Conservation (phyloP, 1,140 invertebrate genomes). For the Mylabris phalerata region DNA sequence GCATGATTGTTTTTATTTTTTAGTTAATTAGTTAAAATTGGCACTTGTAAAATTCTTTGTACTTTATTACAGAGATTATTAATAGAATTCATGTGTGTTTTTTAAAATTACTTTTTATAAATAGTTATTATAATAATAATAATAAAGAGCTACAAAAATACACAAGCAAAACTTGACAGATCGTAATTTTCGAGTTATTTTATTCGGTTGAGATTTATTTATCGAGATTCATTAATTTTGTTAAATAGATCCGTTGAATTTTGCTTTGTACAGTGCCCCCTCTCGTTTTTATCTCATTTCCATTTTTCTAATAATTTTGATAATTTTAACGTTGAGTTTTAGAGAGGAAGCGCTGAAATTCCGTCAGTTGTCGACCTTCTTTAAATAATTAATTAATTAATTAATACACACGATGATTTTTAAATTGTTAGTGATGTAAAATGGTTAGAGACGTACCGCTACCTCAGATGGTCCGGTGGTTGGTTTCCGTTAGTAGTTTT, state of each 20-base stretch:
- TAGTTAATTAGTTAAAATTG: slow-evolving; percentile 7
- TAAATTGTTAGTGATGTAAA: slow-evolving; percentile 28
- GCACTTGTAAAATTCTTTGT: slow-evolving; percentile 21
- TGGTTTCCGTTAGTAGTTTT: slow-evolving; percentile 25
- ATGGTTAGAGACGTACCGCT: slow-evolving; percentile 26
- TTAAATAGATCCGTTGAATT: slow-evolving; percentile 4
- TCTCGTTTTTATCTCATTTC: no score
- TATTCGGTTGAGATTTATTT: not conserved
- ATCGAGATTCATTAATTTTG: no score
- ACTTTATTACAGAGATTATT: slow-evolving; percentile 23
- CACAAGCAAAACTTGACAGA: slow-evolving; percentile 10
- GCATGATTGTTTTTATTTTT: not conserved
- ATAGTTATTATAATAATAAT: no score
- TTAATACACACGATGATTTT: no score
- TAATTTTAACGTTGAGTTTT: no score
- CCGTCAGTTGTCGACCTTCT: no score
- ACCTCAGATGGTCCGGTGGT: slow-evolving; percentile 28
- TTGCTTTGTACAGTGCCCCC: not conserved
- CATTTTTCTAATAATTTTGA: no score
- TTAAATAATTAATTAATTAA: no score
- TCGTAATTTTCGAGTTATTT: slow-evolving; percentile 1
- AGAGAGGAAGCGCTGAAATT: no score
- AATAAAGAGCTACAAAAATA: not conserved
- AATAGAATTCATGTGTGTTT: slow-evolving; percentile 9
- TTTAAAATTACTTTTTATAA: no score